Conservation (phyloP, 2,113 vertebrate species). For the Formicarius rufipectus region DNA sequence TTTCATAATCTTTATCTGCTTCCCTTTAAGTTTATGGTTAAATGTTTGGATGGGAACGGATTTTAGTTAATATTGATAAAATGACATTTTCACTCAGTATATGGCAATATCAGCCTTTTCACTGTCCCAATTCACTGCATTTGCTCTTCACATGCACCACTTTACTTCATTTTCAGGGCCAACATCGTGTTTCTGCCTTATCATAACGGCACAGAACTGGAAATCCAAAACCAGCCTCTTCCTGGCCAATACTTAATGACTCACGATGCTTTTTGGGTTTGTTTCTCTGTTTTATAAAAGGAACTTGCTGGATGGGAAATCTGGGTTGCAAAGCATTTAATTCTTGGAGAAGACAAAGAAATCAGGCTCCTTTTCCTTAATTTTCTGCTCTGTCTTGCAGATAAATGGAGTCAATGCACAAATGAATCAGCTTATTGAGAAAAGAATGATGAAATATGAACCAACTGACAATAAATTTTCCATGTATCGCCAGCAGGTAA, state of each 20-base stretch:
- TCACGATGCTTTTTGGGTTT: background rate
- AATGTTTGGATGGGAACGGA: background rate
- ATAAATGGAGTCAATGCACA: slow-evolving; percentile 84
- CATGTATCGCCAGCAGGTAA: slow-evolving; percentile 94
- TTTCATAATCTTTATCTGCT: background rate
- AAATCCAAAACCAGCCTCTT: slow-evolving; percentile 10
- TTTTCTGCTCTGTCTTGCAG: slow-evolving; percentile 70
- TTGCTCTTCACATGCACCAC: background rate
- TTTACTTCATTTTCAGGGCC: slow-evolving; percentile 10
- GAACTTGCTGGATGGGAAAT: background rate
- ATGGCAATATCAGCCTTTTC: background rate
- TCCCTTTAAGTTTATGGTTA: background rate
- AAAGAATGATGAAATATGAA: slow-evolving; percentile 90
- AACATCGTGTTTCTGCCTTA: background rate
- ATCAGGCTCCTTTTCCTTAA: background rate
- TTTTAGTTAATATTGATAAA: background rate
- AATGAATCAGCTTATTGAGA: slow-evolving; percentile 92
- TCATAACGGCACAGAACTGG: slow-evolving; percentile 44
- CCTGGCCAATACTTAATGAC: slow-evolving; percentile 11
- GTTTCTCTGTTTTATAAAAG: background rate
- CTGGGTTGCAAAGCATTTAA: background rate
- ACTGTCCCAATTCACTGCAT: background rate
- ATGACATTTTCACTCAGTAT: background rate
- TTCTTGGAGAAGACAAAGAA: slow-evolving; percentile 14
- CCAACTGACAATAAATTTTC: slow-evolving; percentile 90